Percentiles rank a stretch among this genome's conserved stretches.
phyloP scores from a whole-genome alignment of 2,113 vertebrate genomes.

The Ellobius talpinus region DNA sequence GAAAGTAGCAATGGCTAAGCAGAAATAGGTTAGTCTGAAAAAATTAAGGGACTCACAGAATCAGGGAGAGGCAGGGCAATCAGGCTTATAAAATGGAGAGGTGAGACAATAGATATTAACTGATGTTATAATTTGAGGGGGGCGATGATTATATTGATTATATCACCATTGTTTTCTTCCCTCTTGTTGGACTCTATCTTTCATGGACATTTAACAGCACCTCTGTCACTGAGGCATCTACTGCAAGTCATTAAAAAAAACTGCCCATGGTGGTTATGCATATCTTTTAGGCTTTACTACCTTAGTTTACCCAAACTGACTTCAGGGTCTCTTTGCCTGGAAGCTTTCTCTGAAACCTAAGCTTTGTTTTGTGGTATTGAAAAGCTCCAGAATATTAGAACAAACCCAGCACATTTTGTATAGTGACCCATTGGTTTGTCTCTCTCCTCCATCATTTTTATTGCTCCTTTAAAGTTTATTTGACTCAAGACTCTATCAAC shows the following conservation, averaged over 20 bases:
- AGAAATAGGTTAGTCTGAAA: constrained; percentile 39
- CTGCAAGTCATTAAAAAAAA: background rate
- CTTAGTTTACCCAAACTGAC: background rate
- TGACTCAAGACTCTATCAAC: constrained; percentile 16
- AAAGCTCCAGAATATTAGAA: background rate
- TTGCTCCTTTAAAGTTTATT: constrained; percentile 59
- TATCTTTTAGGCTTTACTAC: background rate
- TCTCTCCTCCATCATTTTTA: constrained; percentile 59
- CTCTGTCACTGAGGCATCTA: background rate
- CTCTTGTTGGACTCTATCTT: background rate
- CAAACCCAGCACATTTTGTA: background rate
- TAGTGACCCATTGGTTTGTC: background rate
- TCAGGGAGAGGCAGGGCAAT: background rate
- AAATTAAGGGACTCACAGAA: background rate
- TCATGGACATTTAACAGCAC: background rate
- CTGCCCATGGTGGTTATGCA: background rate
- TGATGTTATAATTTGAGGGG: background rate
- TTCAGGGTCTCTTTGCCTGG: background rate
- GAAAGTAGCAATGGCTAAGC: constrained; percentile 12
- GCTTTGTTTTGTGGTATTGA: constrained; percentile 22
- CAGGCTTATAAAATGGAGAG: background rate
- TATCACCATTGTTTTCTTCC: background rate
- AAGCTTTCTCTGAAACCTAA: background rate
- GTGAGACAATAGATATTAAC: background rate
- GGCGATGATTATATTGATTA: background rate